Conservation (phyloP, 2,888 invertebrate species). For the Troides aeacus region DNA sequence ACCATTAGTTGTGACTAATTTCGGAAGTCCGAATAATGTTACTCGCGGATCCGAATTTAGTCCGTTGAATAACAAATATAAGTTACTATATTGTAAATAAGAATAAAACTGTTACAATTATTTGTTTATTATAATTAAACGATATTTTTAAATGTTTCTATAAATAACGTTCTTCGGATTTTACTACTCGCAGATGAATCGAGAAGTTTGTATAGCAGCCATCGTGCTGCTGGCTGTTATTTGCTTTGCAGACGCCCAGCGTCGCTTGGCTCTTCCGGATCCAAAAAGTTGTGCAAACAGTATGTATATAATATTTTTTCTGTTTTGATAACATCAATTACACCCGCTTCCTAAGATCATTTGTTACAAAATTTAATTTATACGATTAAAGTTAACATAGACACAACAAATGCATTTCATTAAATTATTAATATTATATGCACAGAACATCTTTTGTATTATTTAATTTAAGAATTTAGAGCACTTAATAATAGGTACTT, state of each 20-base stretch:
- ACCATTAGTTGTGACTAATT: constrained; percentile 56
- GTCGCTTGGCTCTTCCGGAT: constrained; percentile 92
- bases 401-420: too few relatives aligned
- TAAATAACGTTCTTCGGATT: background rate
- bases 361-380: background rate
- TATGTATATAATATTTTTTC: constrained; percentile 73
- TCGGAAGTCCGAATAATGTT: constrained; percentile 44
- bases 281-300: constrained; percentile 93
- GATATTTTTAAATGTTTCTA: background rate
- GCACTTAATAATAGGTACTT: too few relatives aligned
- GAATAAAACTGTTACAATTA: background rate
- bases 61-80: background rate
- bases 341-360: background rate
- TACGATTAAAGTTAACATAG: too few relatives aligned
- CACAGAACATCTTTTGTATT: too few relatives aligned
- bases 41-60: background rate
- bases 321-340: background rate
- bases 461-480: too few relatives aligned
- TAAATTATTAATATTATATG: too few relatives aligned
- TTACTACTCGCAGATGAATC: constrained; percentile 62
- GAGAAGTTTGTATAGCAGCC: constrained; percentile 63
- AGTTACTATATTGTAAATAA: background rate
- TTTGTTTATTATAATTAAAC: background rate
- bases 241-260: constrained; percentile 87
- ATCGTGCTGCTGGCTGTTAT: constrained; percentile 79